phyloP scores from a whole-genome alignment of 1,140 invertebrate genomes.

The Rhagoletis zephyria region DNA sequence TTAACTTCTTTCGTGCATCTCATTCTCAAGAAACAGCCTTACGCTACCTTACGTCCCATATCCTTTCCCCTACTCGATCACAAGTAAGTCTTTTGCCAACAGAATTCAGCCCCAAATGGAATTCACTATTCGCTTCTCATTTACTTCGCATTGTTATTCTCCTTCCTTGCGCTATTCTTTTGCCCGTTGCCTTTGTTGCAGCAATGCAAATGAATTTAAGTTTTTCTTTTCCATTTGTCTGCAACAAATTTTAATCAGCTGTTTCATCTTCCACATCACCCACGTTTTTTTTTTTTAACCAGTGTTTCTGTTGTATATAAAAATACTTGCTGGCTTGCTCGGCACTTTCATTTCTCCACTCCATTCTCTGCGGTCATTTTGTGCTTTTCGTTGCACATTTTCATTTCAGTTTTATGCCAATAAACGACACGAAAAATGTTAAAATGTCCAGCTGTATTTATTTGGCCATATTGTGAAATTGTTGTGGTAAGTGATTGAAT shows the following conservation, averaged over 20 bases:
- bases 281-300: background rate
- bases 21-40: too few species aligned
- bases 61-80: too few species aligned
- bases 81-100: too few species aligned
- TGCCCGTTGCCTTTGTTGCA: background rate
- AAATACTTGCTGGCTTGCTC: too few species aligned
- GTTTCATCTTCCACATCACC: background rate
- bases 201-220: background rate
- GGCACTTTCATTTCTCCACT: background rate
- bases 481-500: conserved; percentile 43
- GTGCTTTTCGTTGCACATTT: background rate
- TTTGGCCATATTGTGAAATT: conserved; percentile 43
- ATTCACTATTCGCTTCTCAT: too few species aligned
- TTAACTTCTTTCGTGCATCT: too few species aligned
- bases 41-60: too few species aligned
- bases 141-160: background rate
- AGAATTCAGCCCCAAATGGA: too few species aligned
- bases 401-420: conserved; percentile 11
- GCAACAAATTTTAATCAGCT: background rate
- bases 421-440: background rate
- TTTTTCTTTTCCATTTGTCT: background rate
- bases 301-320: background rate
- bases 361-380: background rate
- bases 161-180: background rate
- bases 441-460: conserved; percentile 9